phyloP scores from a whole-genome alignment of 2,113 vertebrate species.

The Lipotes vexillifer region DNA sequence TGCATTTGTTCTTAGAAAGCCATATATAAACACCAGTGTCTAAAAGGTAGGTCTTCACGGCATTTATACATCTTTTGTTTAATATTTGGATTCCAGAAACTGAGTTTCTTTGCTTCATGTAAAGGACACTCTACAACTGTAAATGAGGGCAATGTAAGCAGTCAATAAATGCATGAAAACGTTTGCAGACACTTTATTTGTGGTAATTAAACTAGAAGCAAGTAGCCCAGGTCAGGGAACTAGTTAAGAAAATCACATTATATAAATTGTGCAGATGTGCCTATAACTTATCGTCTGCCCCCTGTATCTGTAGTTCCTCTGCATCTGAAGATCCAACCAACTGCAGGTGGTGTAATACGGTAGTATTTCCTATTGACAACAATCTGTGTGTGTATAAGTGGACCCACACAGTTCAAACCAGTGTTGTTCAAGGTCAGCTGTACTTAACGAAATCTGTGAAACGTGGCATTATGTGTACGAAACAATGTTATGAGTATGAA shows the following conservation, averaged over 20 bases:
- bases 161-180: background rate
- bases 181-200: background rate
- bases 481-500: background rate
- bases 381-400: background rate
- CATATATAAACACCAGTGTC: background rate
- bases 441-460: background rate
- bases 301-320: background rate
- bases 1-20: background rate
- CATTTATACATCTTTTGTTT: background rate
- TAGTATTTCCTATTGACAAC: background rate
- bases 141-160: rapidly evolving
- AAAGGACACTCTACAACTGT: background rate
- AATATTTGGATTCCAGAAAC: background rate
- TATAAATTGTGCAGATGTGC: background rate
- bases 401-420: background rate
- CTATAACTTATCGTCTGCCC: background rate
- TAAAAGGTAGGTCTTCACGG: background rate
- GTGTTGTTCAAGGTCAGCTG: background rate
- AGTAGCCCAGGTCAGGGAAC: background rate
- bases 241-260: background rate
- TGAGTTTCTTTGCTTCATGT: background rate
- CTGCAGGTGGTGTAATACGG: no score
- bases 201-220: background rate
- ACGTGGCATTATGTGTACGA: background rate
- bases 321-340: background rate